Evolutionary conservation across 1,140 invertebrate species (phyloP).

Genomic region (Melanaphis sacchari): DNA sequence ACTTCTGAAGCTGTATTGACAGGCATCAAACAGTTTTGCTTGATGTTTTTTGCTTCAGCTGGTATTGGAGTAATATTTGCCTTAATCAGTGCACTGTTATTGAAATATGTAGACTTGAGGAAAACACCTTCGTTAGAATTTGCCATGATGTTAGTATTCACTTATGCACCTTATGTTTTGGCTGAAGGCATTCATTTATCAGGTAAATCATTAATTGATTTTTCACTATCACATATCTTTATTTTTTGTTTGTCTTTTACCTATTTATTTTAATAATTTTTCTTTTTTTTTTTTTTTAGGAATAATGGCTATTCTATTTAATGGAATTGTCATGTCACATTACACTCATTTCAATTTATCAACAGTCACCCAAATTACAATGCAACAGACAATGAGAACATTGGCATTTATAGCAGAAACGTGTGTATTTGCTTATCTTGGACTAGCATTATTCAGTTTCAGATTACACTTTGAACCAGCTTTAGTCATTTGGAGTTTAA

Average conservation of each 20-base stretch:
- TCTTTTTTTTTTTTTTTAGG: constrained; percentile 69
- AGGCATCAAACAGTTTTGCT: constrained; percentile 89
- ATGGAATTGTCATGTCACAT: constrained; percentile 99
- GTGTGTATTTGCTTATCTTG: constrained; percentile 98
- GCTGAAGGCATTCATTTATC: constrained; percentile 97
- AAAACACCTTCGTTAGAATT: constrained; percentile 98
- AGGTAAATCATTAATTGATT: constrained; percentile 69
- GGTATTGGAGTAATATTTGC: constrained; percentile 96
- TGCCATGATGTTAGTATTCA: constrained; percentile 97
- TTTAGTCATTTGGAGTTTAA: constrained; percentile 90
- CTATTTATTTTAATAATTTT: constrained; percentile 19
- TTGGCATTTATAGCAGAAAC: constrained; percentile 98
- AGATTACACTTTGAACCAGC: constrained; percentile 80
- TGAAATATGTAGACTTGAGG: constrained; percentile 95
- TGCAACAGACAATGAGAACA: constrained; percentile 98
- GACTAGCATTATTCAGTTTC: constrained; percentile 97
- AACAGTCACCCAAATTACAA: constrained; percentile 97
- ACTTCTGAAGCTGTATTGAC: constrained; percentile 86
- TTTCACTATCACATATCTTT: neutral
- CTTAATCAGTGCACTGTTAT: constrained; percentile 87
- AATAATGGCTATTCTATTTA: constrained; percentile 99
- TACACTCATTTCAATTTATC: constrained; percentile 99
- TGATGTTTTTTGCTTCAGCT: constrained; percentile 98
- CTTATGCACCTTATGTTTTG: constrained; percentile 96
- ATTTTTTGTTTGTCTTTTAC: neutral